These are phyloP conservation scores for Cavia porcellus DNA, from an alignment of 2,113 vertebrate genomes.

Conservation along the genomic window DNA sequence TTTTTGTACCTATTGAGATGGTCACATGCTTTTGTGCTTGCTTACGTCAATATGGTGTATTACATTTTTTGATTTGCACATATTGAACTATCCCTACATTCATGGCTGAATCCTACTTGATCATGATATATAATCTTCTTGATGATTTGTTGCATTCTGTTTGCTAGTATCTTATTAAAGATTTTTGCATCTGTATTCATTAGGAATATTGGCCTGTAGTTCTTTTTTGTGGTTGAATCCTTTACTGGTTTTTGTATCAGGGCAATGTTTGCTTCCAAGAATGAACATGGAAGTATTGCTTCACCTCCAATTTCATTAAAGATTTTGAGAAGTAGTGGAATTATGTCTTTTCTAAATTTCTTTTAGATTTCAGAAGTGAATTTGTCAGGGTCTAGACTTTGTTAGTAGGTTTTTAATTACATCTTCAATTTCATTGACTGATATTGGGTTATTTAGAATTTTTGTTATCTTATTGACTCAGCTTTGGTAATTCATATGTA, in stretches of 20 bases:
- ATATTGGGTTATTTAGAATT: background rate
- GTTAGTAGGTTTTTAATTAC: background rate
- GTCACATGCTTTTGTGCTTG: background rate
- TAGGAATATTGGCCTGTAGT: background rate
- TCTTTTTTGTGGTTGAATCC: background rate
- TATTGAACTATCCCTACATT: background rate
- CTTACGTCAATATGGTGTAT: background rate
- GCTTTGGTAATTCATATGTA: background rate
- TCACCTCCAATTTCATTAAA: background rate
- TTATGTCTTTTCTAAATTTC: background rate
- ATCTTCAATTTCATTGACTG: background rate
- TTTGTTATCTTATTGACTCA: background rate
- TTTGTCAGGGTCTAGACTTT: background rate
- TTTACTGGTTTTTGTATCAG: background rate
- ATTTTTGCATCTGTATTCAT: background rate
- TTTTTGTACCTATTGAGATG: background rate
- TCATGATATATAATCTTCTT: background rate
- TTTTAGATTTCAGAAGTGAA: background rate
- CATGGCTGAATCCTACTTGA: background rate
- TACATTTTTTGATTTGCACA: background rate
- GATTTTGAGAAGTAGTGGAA: background rate
- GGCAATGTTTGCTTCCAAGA: background rate
- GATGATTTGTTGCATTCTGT: background rate
- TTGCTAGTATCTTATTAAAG: background rate
- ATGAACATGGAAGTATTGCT: background rate